Evolutionary conservation across 2,797 vertebrate genomes (phyloP).

Genomic region (Catamblyrhynchus diadema): DNA sequence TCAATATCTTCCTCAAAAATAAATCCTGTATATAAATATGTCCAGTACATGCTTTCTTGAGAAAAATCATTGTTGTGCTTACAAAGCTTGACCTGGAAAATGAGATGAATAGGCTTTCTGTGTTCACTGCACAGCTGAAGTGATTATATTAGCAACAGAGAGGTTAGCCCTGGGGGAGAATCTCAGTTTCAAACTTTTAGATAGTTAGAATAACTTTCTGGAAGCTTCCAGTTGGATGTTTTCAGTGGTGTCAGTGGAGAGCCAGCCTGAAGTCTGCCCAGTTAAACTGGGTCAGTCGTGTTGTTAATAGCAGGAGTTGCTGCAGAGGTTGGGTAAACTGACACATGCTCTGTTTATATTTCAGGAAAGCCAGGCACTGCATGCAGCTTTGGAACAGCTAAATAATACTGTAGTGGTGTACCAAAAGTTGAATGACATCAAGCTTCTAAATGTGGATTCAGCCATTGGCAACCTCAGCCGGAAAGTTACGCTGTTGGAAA

Average conservation of each 20-base stretch:
- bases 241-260: background rate
- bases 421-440: slow-evolving; percentile 73
- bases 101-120: slow-evolving; percentile 55
- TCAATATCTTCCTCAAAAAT: background rate
- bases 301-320: background rate
- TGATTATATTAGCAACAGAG: slow-evolving; percentile 3
- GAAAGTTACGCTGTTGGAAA: slow-evolving; percentile 71
- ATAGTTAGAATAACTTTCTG: slow-evolving; percentile 26
- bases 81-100: slow-evolving; percentile 60
- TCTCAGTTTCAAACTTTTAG: slow-evolving; percentile 4
- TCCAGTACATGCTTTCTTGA: background rate
- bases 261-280: background rate
- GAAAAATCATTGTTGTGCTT: slow-evolving; percentile 47
- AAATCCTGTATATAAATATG: background rate
- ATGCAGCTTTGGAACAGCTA: slow-evolving; percentile 71
- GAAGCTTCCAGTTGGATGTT: background rate
- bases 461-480: slow-evolving; percentile 70
- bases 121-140: background rate
- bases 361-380: slow-evolving; percentile 74
- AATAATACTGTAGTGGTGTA: slow-evolving; percentile 63
- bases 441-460: slow-evolving; percentile 69
- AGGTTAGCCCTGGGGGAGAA: slow-evolving; percentile 31
- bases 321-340: background rate
- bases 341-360: slow-evolving; percentile 47
- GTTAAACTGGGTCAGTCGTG: background rate